Evolutionary conservation across 2,113 vertebrate genomes (phyloP).

Genomic region (Microtus richardsoni): DNA sequence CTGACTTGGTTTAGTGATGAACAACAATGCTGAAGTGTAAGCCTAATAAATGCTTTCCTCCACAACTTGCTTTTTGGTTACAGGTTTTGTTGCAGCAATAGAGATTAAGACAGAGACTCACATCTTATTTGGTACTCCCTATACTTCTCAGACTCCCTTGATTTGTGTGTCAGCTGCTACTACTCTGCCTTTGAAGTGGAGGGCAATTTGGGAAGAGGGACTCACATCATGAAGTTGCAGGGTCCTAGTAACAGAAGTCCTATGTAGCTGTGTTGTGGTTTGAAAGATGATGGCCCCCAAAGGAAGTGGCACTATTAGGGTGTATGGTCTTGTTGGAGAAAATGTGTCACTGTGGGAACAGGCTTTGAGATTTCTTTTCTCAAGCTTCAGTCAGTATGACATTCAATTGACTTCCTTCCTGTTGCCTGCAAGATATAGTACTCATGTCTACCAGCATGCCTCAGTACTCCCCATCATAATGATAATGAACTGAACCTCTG

Average conservation of each 20-base stretch:
- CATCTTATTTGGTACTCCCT: background rate
- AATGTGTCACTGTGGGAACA: too few relatives aligned
- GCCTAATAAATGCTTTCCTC: background rate
- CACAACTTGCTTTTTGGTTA: background rate
- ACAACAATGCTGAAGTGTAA: background rate
- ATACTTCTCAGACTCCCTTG: background rate
- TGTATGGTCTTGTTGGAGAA: too few relatives aligned
- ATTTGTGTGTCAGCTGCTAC: background rate
- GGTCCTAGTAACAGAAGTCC: background rate
- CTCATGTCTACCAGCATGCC: too few relatives aligned
- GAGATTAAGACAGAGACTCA: background rate
- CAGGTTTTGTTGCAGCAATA: background rate
- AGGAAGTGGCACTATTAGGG: too few relatives aligned
- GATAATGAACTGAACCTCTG: too few relatives aligned
- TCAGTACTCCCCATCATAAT: too few relatives aligned
- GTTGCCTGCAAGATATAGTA: too few relatives aligned
- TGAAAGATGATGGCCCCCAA: too few relatives aligned
- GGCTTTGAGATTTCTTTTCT: too few relatives aligned
- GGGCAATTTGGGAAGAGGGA: background rate
- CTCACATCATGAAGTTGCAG: too few relatives aligned
- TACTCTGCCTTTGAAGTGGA: background rate
- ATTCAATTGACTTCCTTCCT: too few relatives aligned
- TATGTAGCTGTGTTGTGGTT: background rate
- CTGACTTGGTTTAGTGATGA: background rate
- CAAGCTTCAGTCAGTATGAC: too few relatives aligned